These are phyloP conservation scores for Pediacus dermestoides DNA, from an alignment of 2,888 invertebrate species.

Conservation along the genomic window DNA sequence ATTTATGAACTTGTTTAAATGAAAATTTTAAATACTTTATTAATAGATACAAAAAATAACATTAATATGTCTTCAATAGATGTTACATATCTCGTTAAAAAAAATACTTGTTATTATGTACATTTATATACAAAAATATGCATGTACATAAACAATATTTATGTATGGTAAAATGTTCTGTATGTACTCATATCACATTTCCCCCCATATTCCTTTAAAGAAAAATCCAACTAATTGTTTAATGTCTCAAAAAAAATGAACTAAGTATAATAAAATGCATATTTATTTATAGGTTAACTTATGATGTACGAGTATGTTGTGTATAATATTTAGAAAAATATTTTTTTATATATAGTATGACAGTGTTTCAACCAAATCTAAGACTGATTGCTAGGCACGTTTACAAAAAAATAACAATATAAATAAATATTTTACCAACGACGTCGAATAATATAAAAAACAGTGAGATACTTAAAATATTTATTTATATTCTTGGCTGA, in stretches of 20 bases:
- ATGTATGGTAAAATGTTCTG: constrained; percentile 24
- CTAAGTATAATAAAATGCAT: too few relatives aligned
- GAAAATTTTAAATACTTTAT: too few relatives aligned
- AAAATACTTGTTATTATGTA: constrained; percentile 23
- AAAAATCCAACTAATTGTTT: constrained; percentile 26
- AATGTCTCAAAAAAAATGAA: constrained; percentile 23
- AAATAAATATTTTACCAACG: constrained; percentile 31
- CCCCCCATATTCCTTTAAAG: constrained; percentile 22
- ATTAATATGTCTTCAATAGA: constrained; percentile 36
- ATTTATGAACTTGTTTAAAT: constrained; percentile 18
- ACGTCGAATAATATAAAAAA: constrained; percentile 8
- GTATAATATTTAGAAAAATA: constrained; percentile 39
- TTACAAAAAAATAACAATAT: constrained; percentile 32
- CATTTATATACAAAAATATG: constrained; percentile 22
- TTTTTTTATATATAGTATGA: constrained; percentile 43
- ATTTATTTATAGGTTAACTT: constrained; percentile 24
- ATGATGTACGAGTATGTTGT: constrained; percentile 24
- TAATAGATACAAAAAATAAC: constrained; percentile 18
- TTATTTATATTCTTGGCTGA: constrained; percentile 18
- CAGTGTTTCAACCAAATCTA: constrained; percentile 35
- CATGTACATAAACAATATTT: constrained; percentile 3
- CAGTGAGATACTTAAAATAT: constrained; percentile 21
- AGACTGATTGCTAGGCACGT: constrained; percentile 46
- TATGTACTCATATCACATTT: constrained; percentile 33
- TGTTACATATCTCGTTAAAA: constrained; percentile 44